A percentile compares a stretch with the other conserved stretches of the same genome.
Conservation (phyloP, 2,113 vertebrate genomes). For the Amphiprion percula region DNA sequence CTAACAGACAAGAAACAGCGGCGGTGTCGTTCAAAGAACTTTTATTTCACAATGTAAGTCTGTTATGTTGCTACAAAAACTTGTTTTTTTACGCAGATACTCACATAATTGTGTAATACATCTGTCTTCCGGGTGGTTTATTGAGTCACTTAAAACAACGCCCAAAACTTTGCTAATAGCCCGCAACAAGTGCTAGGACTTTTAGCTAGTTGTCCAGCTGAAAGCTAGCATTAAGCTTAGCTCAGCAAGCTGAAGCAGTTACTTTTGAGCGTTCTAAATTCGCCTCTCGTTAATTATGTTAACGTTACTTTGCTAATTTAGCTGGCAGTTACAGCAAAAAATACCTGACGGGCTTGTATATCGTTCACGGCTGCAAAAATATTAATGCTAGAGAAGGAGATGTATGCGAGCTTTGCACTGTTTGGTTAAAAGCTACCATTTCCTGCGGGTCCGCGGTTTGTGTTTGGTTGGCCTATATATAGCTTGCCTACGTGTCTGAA, state of each 20-base stretch:
- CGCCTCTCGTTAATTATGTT: background rate
- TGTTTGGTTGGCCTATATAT: background rate
- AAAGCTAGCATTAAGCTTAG: constrained; percentile 2
- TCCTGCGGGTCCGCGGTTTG: background rate
- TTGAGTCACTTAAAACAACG: constrained; percentile 60
- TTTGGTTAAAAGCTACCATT: background rate
- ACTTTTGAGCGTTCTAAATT: background rate
- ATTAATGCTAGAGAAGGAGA: background rate
- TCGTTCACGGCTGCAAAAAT: background rate
- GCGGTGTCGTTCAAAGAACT: constrained; percentile 12
- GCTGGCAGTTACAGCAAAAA: background rate
- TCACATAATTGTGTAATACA: background rate
- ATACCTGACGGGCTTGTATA: background rate
- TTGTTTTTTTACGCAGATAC: background rate
- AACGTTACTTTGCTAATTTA: background rate
- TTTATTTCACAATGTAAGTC: constrained; percentile 75
- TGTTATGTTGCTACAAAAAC: background rate
- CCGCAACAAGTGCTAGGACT: constrained; percentile 76
- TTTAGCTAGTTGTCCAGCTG: background rate
- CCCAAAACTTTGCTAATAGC: constrained; percentile 76
- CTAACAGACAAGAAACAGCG: constrained; percentile 20
- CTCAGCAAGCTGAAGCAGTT: constrained; percentile 25
- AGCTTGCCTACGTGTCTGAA: background rate
- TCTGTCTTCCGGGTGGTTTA: background rate
- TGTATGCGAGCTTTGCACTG: background rate